Base-by-base conservation (phyloP, 2,113 vertebrate species). In the Mellivora capensis region DNA sequence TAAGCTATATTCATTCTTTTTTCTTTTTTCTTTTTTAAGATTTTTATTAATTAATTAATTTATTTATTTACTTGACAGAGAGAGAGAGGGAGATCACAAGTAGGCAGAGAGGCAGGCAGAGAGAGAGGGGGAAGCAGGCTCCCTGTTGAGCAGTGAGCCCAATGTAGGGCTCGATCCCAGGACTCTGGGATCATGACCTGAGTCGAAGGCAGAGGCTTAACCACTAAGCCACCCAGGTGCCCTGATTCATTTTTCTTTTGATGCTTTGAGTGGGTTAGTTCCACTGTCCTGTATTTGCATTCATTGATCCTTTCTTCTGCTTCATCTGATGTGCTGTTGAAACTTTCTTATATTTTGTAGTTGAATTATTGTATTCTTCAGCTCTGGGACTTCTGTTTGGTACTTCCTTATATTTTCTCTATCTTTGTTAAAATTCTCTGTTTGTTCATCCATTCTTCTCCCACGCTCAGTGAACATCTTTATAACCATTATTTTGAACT, bases 91-190 rank as follows among this genome's bases (percentile, higher is more conserved):
- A 17, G 49, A 17, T 52, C 14, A 52, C 49, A 52, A 52, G 49
- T 17, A 52, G 49, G 49, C 14, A 52, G 49, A 52, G 49, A 17
- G 49, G 15, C 49, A 52, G 49, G 15, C 49, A 52, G 49, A 52
- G 49, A 52, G 49, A 52, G 49, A 52, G 49, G 49, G 14, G 15
- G 15, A 52, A 52, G 49, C 49, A 52, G 49, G 4, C 49, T 52
- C 15, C 49, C 49, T 1, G 4, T 15, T 17, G 49, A 52, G 15
- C 49, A 17, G 49, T 17, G 15, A 52, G 49, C 49, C 49, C 15
- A 0, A 52, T 17, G 4, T 2, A 1, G 49, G 14, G 49, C 49
- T 52, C 1, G 4, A 52, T 52, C 49, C 49, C 49, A 52, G 15
- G 49, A 52, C 49, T 17, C 49, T 17, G 49, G 17, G 49, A 52